Conservation (phyloP, 2,888 invertebrate genomes). For the Epsilonema sp. region DNA sequence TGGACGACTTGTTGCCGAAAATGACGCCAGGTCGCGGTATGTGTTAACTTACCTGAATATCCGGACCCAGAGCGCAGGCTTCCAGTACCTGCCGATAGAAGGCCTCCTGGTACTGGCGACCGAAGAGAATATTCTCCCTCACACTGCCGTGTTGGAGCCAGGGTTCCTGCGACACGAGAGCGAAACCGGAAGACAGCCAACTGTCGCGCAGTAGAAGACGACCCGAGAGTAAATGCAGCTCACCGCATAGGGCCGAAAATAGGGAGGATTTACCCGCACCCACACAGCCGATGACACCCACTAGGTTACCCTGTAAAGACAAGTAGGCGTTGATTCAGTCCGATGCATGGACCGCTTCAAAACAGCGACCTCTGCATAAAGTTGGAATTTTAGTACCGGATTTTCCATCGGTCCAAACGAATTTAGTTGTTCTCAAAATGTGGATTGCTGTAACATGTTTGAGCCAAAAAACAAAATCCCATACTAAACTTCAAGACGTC, state of each 20-base stretch:
- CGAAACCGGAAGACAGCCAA: constrained; percentile 40
- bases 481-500: too few species aligned
- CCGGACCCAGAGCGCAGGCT: constrained; percentile 59
- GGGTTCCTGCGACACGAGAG: constrained; percentile 63
- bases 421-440: too few species aligned
- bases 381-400: too few species aligned
- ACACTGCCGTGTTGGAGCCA: constrained; percentile 68
- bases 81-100: constrained; percentile 55
- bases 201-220: not conserved
- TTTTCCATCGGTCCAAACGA: too few species aligned
- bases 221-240: constrained; percentile 38
- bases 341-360: too few species aligned
- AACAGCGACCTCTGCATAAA: too few species aligned
- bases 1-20: too few species aligned
- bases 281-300: constrained; percentile 69
- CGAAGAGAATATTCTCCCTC: constrained; percentile 80
- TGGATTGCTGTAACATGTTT: too few species aligned
- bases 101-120: constrained; percentile 53
- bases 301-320: constrained; percentile 20
- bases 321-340: too few species aligned
- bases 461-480: too few species aligned
- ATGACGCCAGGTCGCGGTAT: too few species aligned
- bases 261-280: constrained; percentile 79
- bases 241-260: constrained; percentile 60
- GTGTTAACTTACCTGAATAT: constrained; percentile 41